Evolutionary conservation across 2,797 vertebrate genomes (phyloP).

Genomic region (Chaetophractus vellerosus): DNA sequence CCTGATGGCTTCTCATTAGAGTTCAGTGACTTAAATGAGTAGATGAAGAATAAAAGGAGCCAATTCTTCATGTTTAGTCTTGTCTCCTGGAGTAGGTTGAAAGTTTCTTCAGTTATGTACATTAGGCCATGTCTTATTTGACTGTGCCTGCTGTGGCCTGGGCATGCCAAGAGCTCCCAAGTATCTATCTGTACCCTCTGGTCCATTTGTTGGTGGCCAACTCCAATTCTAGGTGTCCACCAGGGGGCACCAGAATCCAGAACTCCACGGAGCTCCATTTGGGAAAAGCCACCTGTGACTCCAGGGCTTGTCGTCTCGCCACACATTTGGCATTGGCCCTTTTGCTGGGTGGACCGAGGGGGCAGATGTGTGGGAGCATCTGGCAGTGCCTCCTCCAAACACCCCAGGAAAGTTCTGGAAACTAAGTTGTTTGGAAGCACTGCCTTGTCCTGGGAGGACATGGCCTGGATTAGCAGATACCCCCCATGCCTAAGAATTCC

Average conservation of each 20-base stretch:
- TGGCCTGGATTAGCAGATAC: not conserved
- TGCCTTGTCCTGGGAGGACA: not conserved
- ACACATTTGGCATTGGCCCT: not conserved
- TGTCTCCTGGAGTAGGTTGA: not conserved
- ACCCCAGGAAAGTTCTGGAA: slow-evolving; percentile 55
- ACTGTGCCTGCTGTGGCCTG: not conserved
- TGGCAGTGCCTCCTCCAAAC: not conserved
- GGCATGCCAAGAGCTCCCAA: not conserved
- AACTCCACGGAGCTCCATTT: not conserved
- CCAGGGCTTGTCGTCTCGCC: slow-evolving; percentile 6
- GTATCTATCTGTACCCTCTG: no score
- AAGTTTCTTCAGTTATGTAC: not conserved
- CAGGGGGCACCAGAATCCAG: slow-evolving; percentile 62
- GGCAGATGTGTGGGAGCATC: not conserved
- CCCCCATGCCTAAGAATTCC: not conserved
- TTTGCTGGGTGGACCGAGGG: not conserved
- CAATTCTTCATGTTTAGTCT: not conserved
- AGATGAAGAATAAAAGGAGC: not conserved
- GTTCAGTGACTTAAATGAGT: not conserved
- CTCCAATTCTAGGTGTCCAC: slow-evolving; percentile 33
- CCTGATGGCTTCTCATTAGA: not conserved
- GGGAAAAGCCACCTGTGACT: not conserved
- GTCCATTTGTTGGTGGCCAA: not conserved
- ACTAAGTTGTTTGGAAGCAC: not conserved
- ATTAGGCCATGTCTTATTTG: not conserved